Evolutionary conservation across 2,888 invertebrate genomes (phyloP).

Genomic region (Fissipunctia ypsillon): DNA sequence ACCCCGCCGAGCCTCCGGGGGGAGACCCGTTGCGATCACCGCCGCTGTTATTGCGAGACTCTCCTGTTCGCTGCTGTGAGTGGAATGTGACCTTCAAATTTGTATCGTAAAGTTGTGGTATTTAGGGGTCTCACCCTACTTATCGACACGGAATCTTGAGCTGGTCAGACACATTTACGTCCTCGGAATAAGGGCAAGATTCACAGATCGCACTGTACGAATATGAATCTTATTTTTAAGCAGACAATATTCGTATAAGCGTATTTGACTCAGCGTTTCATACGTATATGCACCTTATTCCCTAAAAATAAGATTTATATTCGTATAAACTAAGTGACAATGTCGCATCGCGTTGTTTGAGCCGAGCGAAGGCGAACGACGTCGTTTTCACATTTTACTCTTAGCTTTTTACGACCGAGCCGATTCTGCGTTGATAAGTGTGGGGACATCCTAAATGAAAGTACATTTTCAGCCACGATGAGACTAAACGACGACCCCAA

Average conservation of each 20-base stretch:
- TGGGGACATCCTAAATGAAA: background rate
- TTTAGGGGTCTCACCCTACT: background rate
- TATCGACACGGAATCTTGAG: constrained; percentile 7
- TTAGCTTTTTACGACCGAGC: background rate
- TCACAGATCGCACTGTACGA: background rate
- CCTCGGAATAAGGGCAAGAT: background rate
- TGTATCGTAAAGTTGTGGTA: background rate
- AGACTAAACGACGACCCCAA: constrained; percentile 27
- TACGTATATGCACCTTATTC: background rate
- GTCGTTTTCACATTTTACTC: background rate
- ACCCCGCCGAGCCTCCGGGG: constrained; percentile 58
- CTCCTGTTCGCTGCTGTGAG: constrained; percentile 74
- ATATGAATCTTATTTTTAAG: background rate
- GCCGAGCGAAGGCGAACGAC: background rate
- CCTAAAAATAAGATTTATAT: background rate
- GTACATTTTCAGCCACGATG: constrained; percentile 16
- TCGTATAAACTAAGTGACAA: background rate
- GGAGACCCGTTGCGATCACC: constrained; percentile 59
- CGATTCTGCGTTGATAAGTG: constrained; percentile 16
- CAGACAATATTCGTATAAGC: background rate
- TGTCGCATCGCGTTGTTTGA: too few species aligned
- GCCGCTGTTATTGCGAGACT: constrained; percentile 70
- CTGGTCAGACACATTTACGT: background rate
- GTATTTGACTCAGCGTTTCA: background rate
- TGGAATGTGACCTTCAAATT: constrained; percentile 14